Percentiles rank a stretch among this genome's conserved stretches.
phyloP scores from a whole-genome alignment of 2,888 invertebrate genomes.

The Lasius fuliginosus region DNA sequence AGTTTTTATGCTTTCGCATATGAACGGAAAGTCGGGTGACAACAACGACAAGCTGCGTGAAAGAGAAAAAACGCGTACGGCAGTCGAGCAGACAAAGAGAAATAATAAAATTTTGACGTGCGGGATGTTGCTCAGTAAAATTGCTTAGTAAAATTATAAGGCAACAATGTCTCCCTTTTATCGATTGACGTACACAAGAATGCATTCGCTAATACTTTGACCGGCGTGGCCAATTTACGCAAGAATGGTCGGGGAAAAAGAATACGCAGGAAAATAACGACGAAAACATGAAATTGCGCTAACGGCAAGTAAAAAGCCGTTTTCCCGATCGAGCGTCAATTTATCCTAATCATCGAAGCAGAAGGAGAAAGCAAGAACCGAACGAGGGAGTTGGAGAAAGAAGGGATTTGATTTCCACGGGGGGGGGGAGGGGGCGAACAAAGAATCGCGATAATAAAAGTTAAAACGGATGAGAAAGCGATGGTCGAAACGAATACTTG shows the following conservation, averaged over 20 bases:
- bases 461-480: constrained; percentile 47
- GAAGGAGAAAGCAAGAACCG: constrained; percentile 24
- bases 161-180: constrained; percentile 63
- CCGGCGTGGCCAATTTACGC: constrained; percentile 16
- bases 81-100: neutral
- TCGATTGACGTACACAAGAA: constrained; percentile 44
- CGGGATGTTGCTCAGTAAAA: constrained; percentile 54
- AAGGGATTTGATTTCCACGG: constrained; percentile 80
- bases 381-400: neutral
- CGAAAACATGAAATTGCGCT: constrained; percentile 80
- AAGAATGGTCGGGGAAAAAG: constrained; percentile 7
- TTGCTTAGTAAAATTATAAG: constrained; percentile 72
- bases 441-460: constrained; percentile 57
- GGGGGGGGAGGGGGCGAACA: constrained; percentile 77
- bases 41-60: neutral
- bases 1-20: constrained; percentile 32
- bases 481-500: constrained; percentile 20
- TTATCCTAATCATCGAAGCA: constrained; percentile 80
- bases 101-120: constrained; percentile 64
- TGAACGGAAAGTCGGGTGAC: constrained; percentile 15
- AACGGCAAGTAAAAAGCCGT: constrained; percentile 72
- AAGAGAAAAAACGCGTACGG: constrained; percentile 1
- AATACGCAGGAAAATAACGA: constrained; percentile 68
- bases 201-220: neutral
- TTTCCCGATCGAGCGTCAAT: constrained; percentile 72